Evolutionary conservation across 2,888 invertebrate genomes (phyloP).

Genomic region (Drosophila suboccidentalis): DNA sequence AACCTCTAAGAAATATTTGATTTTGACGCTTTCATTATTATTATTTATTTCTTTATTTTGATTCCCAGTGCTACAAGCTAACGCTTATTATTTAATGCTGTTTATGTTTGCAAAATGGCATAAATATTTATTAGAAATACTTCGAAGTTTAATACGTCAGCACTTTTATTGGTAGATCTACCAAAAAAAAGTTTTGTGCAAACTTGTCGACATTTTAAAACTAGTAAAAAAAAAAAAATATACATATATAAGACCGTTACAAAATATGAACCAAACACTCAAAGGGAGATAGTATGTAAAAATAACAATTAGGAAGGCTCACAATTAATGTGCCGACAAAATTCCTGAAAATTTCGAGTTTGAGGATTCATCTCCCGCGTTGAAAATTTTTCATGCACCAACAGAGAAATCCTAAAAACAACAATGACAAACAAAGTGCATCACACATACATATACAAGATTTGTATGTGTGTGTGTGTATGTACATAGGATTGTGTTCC

Average conservation of each 20-base stretch:
- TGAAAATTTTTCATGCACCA: constrained; percentile 69
- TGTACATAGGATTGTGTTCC: constrained; percentile 27
- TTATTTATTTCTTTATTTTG: no score
- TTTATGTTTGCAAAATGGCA: background rate
- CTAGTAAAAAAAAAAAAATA: background rate
- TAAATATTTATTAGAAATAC: background rate
- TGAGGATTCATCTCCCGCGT: constrained; percentile 47
- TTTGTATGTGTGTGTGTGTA: constrained; percentile 1
- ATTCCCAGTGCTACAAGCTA: no score
- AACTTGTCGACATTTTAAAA: background rate
- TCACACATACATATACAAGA: background rate
- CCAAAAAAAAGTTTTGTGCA: background rate
- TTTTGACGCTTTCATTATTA: no score
- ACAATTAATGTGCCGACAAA: constrained; percentile 66
- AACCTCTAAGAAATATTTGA: no score
- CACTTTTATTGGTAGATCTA: background rate
- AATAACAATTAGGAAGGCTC: constrained; percentile 63
- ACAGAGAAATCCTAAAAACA: constrained; percentile 60
- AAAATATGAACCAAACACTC: constrained; percentile 43
- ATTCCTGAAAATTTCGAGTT: constrained; percentile 62
- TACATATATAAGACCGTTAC: constrained; percentile 46
- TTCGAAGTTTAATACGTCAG: background rate
- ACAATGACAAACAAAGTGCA: constrained; percentile 66
- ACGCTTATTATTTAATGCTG: no score
- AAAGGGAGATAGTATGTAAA: constrained; percentile 29